A percentile compares a stretch with the other conserved stretches of the same genome.
These are phyloP conservation scores for Passerina amoena DNA, from an alignment of 2,113 vertebrate genomes.

Conservation along the genomic window DNA sequence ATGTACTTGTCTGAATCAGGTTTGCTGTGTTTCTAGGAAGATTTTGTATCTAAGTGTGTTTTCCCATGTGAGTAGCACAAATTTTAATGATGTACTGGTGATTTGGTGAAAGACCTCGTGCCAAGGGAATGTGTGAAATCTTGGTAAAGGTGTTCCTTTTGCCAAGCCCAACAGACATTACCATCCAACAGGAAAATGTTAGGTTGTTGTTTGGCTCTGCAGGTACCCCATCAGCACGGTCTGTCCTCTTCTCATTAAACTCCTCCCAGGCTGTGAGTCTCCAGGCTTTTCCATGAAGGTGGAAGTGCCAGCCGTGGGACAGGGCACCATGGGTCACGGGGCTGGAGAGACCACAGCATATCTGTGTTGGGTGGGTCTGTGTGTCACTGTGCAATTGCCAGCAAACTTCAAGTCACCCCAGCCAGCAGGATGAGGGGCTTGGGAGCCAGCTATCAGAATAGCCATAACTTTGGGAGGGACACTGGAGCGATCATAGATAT, in stretches of 20 bases:
- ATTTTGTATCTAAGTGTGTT: background rate
- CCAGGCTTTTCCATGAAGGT: background rate
- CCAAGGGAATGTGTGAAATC: background rate
- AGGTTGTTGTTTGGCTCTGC: background rate
- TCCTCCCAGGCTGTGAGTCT: background rate
- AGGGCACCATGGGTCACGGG: accelerated
- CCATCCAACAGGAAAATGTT: background rate
- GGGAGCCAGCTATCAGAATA: background rate
- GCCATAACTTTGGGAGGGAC: background rate
- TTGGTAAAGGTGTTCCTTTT: background rate
- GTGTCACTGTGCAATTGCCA: accelerated
- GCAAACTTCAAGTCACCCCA: background rate
- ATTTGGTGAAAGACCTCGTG: background rate
- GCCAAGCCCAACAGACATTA: background rate
- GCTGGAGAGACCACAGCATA: accelerated
- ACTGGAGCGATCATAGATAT: background rate
- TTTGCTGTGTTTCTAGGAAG: background rate
- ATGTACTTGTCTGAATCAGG: background rate
- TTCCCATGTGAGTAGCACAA: background rate
- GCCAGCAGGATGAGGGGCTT: background rate
- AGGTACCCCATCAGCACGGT: accelerated
- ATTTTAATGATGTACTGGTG: background rate
- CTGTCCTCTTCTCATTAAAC: background rate
- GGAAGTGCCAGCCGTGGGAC: background rate
- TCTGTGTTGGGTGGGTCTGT: accelerated